Evolutionary conservation across 2,888 invertebrate species (phyloP).

Genomic region (Dolichopus griseipennis): DNA sequence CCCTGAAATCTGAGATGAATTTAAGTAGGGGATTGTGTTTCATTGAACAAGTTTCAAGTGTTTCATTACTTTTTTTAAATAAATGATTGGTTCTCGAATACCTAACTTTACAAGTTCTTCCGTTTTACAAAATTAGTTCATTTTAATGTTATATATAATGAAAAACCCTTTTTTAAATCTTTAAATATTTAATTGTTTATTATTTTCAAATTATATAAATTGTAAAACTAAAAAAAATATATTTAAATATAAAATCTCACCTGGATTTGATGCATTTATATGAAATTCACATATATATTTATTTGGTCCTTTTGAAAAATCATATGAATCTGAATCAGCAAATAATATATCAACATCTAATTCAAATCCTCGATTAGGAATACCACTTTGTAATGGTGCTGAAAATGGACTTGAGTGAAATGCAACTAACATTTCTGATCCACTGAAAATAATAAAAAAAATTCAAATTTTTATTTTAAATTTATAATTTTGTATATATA

Average conservation of each 20-base stretch:
- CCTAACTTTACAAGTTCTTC: no score
- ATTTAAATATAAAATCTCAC: conserved; percentile 26
- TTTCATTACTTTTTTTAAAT: no score
- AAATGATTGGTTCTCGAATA: no score
- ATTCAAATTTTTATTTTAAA: neutral
- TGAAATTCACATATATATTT: conserved; percentile 58
- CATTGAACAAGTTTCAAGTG: no score
- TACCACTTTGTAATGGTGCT: conserved; percentile 61
- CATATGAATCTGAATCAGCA: conserved; percentile 77
- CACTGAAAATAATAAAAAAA: conserved; percentile 42
- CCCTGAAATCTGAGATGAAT: no score
- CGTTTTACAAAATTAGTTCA: no score
- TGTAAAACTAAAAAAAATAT: neutral
- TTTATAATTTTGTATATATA: no score
- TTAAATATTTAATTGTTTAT: no score
- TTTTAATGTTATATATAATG: no score
- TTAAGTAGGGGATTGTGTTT: no score
- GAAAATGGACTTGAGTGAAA: conserved; percentile 79
- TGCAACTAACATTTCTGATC: conserved; percentile 77
- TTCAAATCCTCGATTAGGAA: conserved; percentile 69
- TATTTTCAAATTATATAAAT: no score
- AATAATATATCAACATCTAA: conserved; percentile 81
- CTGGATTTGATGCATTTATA: conserved; percentile 59
- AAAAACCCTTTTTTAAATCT: no score
- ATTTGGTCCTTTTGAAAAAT: conserved; percentile 57